phyloP scores from a whole-genome alignment of 2,113 vertebrate genomes.

The Burhinus bistriatus region DNA sequence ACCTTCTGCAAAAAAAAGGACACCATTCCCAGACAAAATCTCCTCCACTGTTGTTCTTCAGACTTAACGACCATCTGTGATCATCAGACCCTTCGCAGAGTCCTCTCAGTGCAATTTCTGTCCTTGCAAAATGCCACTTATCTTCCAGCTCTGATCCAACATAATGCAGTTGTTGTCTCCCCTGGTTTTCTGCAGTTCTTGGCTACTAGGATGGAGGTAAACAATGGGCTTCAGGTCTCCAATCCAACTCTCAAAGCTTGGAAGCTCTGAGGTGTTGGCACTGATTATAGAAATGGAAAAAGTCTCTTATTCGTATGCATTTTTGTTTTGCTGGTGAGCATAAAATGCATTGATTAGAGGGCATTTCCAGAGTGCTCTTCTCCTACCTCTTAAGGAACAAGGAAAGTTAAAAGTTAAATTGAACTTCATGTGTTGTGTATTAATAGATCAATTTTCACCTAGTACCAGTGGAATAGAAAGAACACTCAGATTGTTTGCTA shows the following conservation, averaged over 20 bases:
- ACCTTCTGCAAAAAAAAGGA: neutral
- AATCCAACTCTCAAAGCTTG: neutral
- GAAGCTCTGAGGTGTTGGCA: neutral
- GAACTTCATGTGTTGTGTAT: conserved; percentile 35
- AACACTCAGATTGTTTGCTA: conserved; percentile 77
- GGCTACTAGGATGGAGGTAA: neutral
- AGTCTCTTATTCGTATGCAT: neutral
- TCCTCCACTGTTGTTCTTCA: neutral
- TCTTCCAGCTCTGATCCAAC: neutral
- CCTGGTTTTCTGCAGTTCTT: neutral
- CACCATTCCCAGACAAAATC: neutral
- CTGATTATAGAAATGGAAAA: neutral
- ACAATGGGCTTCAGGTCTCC: neutral
- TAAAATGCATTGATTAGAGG: conserved; percentile 5
- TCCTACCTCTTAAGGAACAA: conserved; percentile 36
- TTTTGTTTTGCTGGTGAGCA: neutral
- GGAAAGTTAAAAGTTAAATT: conserved; percentile 57
- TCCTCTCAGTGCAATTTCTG: neutral
- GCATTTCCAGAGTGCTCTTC: conserved; percentile 37
- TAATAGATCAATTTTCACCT: conserved; percentile 66
- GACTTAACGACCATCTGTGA: neutral
- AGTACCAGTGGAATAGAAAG: conserved; percentile 78
- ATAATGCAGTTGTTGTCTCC: neutral
- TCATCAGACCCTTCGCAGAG: neutral
- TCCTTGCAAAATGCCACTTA: neutral